Evolutionary conservation across 2,888 invertebrate species (phyloP), one percentile per base, ranked within the genome.

Genomic region (Strigamia maritima): DNA sequence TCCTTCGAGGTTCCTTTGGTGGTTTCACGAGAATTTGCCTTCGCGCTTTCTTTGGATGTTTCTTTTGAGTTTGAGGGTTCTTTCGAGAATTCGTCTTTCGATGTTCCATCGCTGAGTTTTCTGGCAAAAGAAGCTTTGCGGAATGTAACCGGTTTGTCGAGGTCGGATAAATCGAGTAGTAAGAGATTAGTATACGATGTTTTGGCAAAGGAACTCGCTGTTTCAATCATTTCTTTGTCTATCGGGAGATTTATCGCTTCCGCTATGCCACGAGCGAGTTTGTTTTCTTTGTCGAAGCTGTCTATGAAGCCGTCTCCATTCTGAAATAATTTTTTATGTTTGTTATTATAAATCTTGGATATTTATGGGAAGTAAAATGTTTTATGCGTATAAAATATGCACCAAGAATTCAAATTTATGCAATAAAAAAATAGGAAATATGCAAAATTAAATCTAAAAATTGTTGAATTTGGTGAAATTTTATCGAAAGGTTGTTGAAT

Each of bases 291-390:
- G 2, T 75, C 75, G 28, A 1, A 14, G 2, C 2, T 28, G 12
- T 75, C 75, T 12, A 75, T 75, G 26, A 75, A 28, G 2, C 75
- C 75, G 24, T 75, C 75, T 24, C 75, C 75, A 31, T 22, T 75
- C 75, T 75, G 12, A 10, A 75, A 24, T 12, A 2, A 7, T 14
- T 31, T 31, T 31, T 31, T 31, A 31, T 31, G 2, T 31, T 31
- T 31, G 2, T 31, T 31, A n/a, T n/a, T n/a, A n/a, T n/a, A n/a
- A n/a, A n/a, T n/a, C n/a, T n/a, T n/a, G n/a, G n/a, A n/a, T n/a
- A n/a, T n/a, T n/a, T n/a, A n/a, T n/a, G n/a, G n/a, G n/a, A n/a
- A n/a, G n/a, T n/a, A n/a, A n/a, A n/a, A n/a, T n/a, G n/a, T n/a
- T n/a, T n/a, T n/a, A n/a, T n/a, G n/a, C n/a, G n/a, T n/a, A n/a